These are phyloP conservation scores for Cephus nigrinus DNA, from an alignment of 2,888 invertebrate species.

Conservation along the genomic window DNA sequence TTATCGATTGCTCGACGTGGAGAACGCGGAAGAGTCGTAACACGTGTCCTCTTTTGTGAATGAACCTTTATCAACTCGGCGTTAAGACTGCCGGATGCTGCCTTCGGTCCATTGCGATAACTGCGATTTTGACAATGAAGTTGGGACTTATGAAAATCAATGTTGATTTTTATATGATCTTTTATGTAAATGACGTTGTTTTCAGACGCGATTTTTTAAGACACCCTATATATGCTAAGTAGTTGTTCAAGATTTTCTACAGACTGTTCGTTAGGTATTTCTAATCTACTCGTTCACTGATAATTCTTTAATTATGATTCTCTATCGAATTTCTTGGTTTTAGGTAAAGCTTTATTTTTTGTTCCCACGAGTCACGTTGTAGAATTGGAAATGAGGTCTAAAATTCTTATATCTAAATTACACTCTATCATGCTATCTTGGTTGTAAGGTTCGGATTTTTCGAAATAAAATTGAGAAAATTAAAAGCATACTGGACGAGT, in stretches of 20 bases:
- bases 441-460: not conserved
- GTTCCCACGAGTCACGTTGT: not conserved
- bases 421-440: not conserved
- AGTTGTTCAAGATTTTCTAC: too few species aligned
- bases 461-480: not conserved
- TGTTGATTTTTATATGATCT: not conserved
- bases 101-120: not conserved
- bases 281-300: not conserved
- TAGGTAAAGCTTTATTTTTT: not conserved
- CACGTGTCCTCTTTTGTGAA: not conserved
- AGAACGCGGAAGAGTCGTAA: not conserved
- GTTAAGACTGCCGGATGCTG: not conserved
- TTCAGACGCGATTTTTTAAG: not conserved
- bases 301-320: not conserved
- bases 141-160: not conserved
- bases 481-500: conserved; percentile 7
- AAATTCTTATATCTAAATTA: not conserved
- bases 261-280: not conserved
- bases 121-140: not conserved
- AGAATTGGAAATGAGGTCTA: not conserved
- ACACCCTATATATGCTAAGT: not conserved
- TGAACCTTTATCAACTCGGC: not conserved
- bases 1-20: not conserved
- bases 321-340: not conserved
- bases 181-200: too few species aligned